These are phyloP conservation scores for Falco columbarius DNA, from an alignment of 2,797 vertebrate species.

Conservation along the genomic window DNA sequence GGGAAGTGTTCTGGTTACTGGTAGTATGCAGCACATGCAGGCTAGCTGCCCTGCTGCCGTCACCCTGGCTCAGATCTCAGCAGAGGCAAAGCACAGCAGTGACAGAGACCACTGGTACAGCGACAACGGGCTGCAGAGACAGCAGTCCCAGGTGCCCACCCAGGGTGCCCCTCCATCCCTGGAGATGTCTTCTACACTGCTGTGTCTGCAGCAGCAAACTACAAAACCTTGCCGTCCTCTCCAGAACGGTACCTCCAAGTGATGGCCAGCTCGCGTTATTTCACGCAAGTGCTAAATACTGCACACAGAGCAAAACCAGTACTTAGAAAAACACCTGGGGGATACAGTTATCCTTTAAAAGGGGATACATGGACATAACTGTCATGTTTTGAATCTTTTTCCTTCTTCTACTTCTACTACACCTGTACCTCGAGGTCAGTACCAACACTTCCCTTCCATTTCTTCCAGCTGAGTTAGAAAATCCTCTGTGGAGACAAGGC, in stretches of 20 bases:
- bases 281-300: neutral
- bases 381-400: neutral
- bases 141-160: neutral
- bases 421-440: neutral
- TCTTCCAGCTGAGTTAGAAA: neutral
- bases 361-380: too few relatives aligned
- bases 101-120: neutral
- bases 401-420: neutral
- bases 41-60: neutral
- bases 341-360: neutral
- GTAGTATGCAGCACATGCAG: fast-evolving
- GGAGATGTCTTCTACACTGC: neutral
- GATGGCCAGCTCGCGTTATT: neutral
- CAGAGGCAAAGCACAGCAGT: neutral
- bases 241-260: neutral
- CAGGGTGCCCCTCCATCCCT: neutral
- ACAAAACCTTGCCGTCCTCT: neutral
- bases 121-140: neutral
- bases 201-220: neutral
- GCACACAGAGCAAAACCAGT: neutral
- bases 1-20: neutral
- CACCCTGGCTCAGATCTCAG: neutral
- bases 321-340: neutral
- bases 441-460: neutral
- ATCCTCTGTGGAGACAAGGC: neutral